phyloP scores from a whole-genome alignment of 2,113 vertebrate species.

The Chlamydotis undulata region DNA sequence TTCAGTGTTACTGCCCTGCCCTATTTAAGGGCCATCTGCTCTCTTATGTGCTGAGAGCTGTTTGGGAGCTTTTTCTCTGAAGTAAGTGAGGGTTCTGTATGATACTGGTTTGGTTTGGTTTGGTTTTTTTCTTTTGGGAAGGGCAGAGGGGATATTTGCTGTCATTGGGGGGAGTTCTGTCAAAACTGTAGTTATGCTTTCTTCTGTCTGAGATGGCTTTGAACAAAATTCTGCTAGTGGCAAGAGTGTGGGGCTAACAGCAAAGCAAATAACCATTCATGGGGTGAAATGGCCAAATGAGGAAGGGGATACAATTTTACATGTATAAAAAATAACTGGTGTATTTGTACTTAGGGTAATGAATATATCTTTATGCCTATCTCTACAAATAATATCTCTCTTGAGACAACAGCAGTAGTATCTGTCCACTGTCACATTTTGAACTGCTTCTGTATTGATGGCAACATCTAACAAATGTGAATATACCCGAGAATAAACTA shows the following conservation, averaged over 20 bases:
- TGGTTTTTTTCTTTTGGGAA: background rate
- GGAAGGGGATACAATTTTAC: background rate
- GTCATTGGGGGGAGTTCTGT: rapidly evolving
- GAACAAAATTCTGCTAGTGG: background rate
- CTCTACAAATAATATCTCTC: background rate
- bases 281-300: background rate
- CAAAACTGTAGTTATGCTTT: background rate
- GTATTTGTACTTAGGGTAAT: background rate
- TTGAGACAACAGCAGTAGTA: background rate
- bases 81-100: background rate
- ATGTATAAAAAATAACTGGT: rapidly evolving
- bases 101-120: background rate
- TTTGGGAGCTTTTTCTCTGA: background rate
- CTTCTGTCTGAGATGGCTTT: background rate
- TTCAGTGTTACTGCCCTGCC: background rate
- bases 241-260: background rate
- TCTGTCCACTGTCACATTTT: background rate
- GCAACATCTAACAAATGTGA: background rate
- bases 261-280: background rate
- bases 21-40: background rate
- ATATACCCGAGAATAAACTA: background rate
- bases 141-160: background rate
- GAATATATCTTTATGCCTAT: background rate
- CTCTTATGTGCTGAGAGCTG: background rate
- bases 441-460: background rate